Conservation (phyloP, 2,113 vertebrate species). For the Euleptes europaea region DNA sequence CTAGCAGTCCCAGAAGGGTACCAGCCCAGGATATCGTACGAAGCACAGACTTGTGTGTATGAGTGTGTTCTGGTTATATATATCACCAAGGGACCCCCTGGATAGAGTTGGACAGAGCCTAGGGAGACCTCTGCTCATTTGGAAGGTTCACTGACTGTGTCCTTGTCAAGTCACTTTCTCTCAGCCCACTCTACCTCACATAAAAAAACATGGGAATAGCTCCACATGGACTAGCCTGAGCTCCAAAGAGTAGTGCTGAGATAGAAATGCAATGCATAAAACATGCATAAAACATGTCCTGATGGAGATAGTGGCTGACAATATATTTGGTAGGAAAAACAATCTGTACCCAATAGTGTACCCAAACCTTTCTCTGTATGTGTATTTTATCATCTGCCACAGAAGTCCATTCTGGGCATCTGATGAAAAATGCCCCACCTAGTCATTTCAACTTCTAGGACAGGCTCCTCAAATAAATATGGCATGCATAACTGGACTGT, state of each 20-base stretch:
- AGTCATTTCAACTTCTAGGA: background rate
- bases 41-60: background rate
- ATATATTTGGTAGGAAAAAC: background rate
- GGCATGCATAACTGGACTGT: background rate
- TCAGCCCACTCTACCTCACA: background rate
- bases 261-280: background rate
- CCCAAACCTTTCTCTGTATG: background rate
- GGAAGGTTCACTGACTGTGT: background rate
- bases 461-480: background rate
- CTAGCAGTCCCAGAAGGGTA: no score
- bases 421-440: background rate
- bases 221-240: background rate
- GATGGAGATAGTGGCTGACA: rapidly evolving
- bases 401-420: background rate
- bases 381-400: background rate
- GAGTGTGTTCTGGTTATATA: background rate
- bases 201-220: background rate
- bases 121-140: background rate
- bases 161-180: background rate
- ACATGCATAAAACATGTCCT: background rate
- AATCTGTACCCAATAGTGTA: background rate
- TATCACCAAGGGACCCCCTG: no score
- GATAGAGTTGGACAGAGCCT: background rate
- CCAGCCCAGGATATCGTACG: background rate
- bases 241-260: background rate